Percentiles rank a stretch among this genome's conserved stretches.
phyloP scores from a whole-genome alignment of 2,797 vertebrate species.

The Ctenopoma kingsleyae region DNA sequence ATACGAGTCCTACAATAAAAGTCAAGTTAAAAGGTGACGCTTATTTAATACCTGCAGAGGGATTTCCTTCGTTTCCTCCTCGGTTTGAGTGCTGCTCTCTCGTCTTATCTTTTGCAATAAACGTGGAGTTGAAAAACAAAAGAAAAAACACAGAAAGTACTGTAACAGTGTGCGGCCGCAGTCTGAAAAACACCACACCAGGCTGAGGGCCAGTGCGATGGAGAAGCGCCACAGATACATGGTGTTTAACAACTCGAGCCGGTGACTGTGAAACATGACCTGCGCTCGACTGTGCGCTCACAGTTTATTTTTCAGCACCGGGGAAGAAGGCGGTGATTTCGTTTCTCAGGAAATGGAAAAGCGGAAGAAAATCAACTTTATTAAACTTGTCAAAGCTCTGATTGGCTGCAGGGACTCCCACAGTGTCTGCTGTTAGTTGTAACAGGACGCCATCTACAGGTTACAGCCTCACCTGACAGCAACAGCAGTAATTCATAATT shows the following conservation, averaged over 20 bases:
- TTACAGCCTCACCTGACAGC: slow-evolving; percentile 14
- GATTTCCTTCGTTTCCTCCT: slow-evolving; percentile 43
- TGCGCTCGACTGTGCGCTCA: neutral
- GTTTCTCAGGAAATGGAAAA: neutral
- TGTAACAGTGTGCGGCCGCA: slow-evolving; percentile 62
- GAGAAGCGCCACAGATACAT: slow-evolving; percentile 74
- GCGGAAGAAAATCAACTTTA: slow-evolving; percentile 50
- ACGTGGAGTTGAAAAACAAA: slow-evolving; percentile 51
- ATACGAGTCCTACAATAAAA: neutral
- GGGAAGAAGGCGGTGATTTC: neutral
- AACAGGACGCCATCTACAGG: slow-evolving; percentile 66
- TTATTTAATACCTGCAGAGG: slow-evolving; percentile 57
- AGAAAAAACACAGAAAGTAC: slow-evolving; percentile 59
- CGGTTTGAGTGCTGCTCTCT: slow-evolving; percentile 82
- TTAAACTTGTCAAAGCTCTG: slow-evolving; percentile 34
- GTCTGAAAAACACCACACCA: slow-evolving; percentile 79
- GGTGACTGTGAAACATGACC: neutral
- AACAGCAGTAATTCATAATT: too few species aligned
- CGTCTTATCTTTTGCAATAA: slow-evolving; percentile 22
- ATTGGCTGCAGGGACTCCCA: slow-evolving; percentile 63
- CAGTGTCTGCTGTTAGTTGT: slow-evolving; percentile 23
- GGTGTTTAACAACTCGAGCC: neutral
- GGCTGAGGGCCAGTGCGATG: slow-evolving; percentile 63
- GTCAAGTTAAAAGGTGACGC: neutral
- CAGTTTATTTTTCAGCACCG: neutral